phyloP scores from a whole-genome alignment of 2,113 vertebrate genomes.

The Microcebus lehilahytsara region DNA sequence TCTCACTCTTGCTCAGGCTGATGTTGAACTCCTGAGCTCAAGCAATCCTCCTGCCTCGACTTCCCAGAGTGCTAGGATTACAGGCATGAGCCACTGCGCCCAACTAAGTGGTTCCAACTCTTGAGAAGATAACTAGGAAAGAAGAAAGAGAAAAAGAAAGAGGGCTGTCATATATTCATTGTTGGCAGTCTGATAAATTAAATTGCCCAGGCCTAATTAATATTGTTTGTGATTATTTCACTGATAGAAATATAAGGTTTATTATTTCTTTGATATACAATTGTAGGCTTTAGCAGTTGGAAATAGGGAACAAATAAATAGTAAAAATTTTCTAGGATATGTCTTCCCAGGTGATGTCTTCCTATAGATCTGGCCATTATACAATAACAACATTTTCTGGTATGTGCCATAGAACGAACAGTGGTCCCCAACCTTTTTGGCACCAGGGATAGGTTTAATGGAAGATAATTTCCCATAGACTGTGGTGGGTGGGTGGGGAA shows the following conservation, averaged over 20 bases:
- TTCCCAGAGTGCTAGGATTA: too few relatives aligned
- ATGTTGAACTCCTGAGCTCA: too few relatives aligned
- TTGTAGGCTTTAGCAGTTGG: not conserved
- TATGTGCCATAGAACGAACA: not conserved
- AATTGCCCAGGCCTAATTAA: not conserved
- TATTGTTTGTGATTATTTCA: not conserved
- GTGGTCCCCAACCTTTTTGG: too few relatives aligned
- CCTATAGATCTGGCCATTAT: not conserved
- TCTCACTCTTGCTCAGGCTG: too few relatives aligned
- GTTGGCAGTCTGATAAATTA: not conserved
- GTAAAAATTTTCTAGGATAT: not conserved
- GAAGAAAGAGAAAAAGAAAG: not conserved
- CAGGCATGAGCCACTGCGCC: too few relatives aligned
- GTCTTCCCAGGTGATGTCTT: not conserved
- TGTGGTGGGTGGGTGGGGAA: too few relatives aligned
- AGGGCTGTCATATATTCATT: not conserved
- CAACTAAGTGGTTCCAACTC: not conserved
- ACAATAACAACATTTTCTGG: not conserved
- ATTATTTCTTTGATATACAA: not conserved
- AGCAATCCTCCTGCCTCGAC: too few relatives aligned
- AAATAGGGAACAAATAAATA: not conserved
- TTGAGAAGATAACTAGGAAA: slow-evolving; percentile 22
- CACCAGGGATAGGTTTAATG: too few relatives aligned
- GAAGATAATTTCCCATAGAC: too few relatives aligned
- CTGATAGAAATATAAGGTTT: not conserved